Evolutionary conservation across 2,888 invertebrate species (phyloP), one percentile per base, ranked within the genome.

Genomic region (Caenorhabditis afra): DNA sequence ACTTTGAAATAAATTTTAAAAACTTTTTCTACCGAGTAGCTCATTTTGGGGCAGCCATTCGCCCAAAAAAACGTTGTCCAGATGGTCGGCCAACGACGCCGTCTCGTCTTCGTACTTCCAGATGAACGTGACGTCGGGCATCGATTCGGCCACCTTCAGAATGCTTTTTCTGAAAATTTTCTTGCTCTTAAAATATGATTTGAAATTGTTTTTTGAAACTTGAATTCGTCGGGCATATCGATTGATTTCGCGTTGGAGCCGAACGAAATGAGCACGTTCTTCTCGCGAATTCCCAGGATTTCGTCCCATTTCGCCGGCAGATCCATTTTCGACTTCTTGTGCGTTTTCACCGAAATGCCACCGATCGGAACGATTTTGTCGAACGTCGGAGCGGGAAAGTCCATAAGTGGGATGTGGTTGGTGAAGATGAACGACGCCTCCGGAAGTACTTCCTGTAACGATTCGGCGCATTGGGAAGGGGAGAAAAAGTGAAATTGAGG

Each of bases 11-110:
- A n/a, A n/a, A n/a, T n/a, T n/a, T n/a, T n/a, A n/a, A n/a, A n/a
- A n/a, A n/a, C n/a, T n/a, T n/a, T n/a, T n/a, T n/a, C n/a, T 14
- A 65, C 82, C 82, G 16, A 85, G 64, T 8, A 86, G 45, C 45
- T 79, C 78, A 50, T 77, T 81, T 57, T 86, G 86, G 11, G 86
- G 85, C n/a, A 84, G 47, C 86, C 86, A 86, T 20, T 76, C 79
- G 14, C 67, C 71, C 47, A 85, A 55, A 22, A 74, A 58, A 7
- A 86, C 81, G 71, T 86, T 86, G 0, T 58, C 29, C 39, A 81
- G 44, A 22, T 73, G 76, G 52, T 67, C 62, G 11, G 55, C 67
- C 45, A 75, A 49, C 29, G 53, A 61, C 16, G 52, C 67, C 23
- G 61, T 61, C n/a, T 81, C 77, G 22, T 81, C 73, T 49, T 83